Evolutionary conservation across 1,140 invertebrate genomes (phyloP).

Genomic region (Brachionus koreanus): DNA sequence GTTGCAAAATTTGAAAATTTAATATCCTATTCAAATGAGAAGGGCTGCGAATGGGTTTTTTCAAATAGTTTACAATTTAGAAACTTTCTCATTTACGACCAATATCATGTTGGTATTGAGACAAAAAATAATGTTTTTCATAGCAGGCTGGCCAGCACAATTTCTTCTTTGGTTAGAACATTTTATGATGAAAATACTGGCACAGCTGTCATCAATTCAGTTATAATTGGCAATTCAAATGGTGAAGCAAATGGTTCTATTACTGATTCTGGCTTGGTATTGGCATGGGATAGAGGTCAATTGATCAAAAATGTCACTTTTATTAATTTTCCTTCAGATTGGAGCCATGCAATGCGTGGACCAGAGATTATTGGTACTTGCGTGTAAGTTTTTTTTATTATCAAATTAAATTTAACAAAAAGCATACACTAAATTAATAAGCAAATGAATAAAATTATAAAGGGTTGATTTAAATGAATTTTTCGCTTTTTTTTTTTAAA

Average conservation of each 20-base stretch:
- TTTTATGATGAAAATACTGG: slow-evolving; percentile 30
- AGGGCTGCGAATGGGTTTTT: slow-evolving; percentile 51
- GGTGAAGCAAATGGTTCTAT: slow-evolving; percentile 28
- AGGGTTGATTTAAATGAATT: too few relatives aligned
- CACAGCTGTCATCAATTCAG: not conserved
- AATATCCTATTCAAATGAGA: not conserved
- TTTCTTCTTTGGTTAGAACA: not conserved
- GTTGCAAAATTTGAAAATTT: slow-evolving; percentile 46
- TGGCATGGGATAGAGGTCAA: slow-evolving; percentile 35
- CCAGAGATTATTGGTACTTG: slow-evolving; percentile 26
- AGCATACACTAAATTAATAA: too few relatives aligned
- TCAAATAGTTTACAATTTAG: slow-evolving; percentile 50
- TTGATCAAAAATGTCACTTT: slow-evolving; percentile 17
- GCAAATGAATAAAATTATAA: too few relatives aligned
- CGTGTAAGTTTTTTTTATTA: not conserved
- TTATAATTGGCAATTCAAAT: slow-evolving; percentile 26
- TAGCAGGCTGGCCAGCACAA: not conserved
- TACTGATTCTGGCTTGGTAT: slow-evolving; percentile 22
- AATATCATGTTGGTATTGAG: slow-evolving; percentile 49
- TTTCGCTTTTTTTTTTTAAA: too few relatives aligned
- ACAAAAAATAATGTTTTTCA: not conserved
- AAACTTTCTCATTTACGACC: slow-evolving; percentile 50
- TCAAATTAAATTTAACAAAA: not conserved
- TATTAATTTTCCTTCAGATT: not conserved
- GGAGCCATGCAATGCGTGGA: not conserved